Evolutionary conservation across 2,797 vertebrate species (phyloP).

Genomic region (Graptemys geographica): DNA sequence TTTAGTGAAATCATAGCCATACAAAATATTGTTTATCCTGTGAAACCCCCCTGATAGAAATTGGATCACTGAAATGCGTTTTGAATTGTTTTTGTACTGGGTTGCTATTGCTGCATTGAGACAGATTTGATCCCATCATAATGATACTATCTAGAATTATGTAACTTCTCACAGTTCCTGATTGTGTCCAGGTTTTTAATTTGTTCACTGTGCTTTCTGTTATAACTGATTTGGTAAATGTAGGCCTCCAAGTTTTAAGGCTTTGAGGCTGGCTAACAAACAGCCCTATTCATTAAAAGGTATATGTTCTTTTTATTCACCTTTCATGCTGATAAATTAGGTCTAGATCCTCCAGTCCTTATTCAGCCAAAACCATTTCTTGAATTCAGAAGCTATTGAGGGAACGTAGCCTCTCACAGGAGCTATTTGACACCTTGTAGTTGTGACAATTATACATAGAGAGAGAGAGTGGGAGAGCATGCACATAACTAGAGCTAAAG

Average conservation of each 20-base stretch:
- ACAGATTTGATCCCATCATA: neutral
- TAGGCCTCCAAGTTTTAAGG: rapidly evolving
- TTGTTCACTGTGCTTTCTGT: neutral
- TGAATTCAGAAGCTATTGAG: neutral
- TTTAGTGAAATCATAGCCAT: neutral
- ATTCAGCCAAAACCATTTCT: neutral
- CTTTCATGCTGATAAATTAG: neutral
- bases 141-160: neutral
- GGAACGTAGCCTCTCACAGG: neutral
- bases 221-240: neutral
- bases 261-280: neutral
- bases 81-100: neutral
- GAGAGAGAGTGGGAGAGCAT: neutral
- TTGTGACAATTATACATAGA: neutral
- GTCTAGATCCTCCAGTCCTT: neutral
- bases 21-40: neutral
- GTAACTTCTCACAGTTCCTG: neutral
- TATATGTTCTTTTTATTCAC: neutral
- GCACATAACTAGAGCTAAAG: neutral
- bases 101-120: neutral
- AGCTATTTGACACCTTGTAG: neutral
- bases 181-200: neutral
- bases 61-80: neutral
- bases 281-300: neutral
- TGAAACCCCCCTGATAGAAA: neutral